Percentiles rank a stretch among this genome's conserved stretches.
Conservation (phyloP, 2,888 invertebrate genomes). For the Pachymerium ferrugineum region DNA sequence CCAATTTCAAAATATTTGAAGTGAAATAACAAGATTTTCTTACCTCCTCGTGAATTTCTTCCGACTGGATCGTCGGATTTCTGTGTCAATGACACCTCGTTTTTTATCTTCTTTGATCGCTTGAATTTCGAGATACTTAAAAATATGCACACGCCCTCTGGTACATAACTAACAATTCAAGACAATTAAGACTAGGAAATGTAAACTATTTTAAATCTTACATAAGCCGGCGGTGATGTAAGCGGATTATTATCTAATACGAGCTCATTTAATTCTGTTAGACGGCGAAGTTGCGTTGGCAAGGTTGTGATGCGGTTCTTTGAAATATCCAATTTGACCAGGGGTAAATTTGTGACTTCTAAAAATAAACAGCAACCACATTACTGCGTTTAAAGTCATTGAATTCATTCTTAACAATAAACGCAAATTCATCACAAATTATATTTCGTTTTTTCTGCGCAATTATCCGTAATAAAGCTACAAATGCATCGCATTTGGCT, state of each 20-base stretch:
- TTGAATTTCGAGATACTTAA: constrained; percentile 87
- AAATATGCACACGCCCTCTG: constrained; percentile 88
- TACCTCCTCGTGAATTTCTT: not conserved
- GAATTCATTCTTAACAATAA: too few relatives aligned
- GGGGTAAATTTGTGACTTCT: constrained; percentile 81
- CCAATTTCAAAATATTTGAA: not conserved
- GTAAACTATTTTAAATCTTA: constrained; percentile 52
- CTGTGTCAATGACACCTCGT: constrained; percentile 41
- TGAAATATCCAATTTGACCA: constrained; percentile 81
- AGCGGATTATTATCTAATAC: constrained; percentile 83
- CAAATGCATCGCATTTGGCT: too few relatives aligned
- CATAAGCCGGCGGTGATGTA: constrained; percentile 84
- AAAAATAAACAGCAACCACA: constrained; percentile 37
- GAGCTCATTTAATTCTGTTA: constrained; percentile 75
- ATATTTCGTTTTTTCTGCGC: too few relatives aligned
- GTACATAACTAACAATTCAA: constrained; percentile 66
- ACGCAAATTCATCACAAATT: too few relatives aligned
- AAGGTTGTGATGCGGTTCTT: constrained; percentile 83
- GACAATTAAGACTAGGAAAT: constrained; percentile 2
- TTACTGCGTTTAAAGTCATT: too few relatives aligned
- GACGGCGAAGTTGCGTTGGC: constrained; percentile 79
- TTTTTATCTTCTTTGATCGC: constrained; percentile 63
- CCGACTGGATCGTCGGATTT: constrained; percentile 23
- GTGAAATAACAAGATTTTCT: not conserved
- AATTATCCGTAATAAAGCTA: too few relatives aligned